Percentiles rank a stretch among this genome's conserved stretches.
Evolutionary conservation across 2,113 vertebrate genomes (phyloP).

Genomic region (Pomatostomus ruficeps): DNA sequence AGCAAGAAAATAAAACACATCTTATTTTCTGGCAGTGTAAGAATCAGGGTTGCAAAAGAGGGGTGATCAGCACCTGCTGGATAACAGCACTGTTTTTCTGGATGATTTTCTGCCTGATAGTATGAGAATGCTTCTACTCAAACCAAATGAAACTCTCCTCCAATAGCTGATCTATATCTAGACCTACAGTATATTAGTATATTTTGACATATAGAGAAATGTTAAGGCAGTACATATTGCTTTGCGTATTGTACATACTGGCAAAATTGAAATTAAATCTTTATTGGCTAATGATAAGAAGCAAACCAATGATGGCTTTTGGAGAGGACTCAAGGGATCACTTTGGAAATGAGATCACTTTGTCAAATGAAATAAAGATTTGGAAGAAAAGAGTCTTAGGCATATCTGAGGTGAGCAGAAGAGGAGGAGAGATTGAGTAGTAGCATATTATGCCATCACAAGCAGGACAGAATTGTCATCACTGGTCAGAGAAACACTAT

Average conservation of each 20-base stretch:
- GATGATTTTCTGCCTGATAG: not conserved
- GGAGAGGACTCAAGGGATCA: not conserved
- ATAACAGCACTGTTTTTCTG: not conserved
- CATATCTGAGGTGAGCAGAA: not conserved
- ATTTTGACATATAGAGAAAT: not conserved
- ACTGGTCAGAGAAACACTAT: not conserved
- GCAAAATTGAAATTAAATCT: not conserved
- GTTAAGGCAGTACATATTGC: not conserved
- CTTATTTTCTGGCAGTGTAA: not conserved
- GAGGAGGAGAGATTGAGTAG: not conserved
- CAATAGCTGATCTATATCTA: not conserved
- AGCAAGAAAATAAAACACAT: not conserved
- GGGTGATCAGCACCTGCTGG: not conserved
- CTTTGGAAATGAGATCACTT: not conserved
- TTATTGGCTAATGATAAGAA: not conserved
- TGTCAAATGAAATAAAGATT: not conserved
- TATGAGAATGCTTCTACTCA: not conserved
- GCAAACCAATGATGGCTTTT: not conserved
- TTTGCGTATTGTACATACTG: not conserved
- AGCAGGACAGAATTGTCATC: not conserved
- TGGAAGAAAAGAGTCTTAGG: not conserved
- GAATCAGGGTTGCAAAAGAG: not conserved
- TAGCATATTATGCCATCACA: not conserved
- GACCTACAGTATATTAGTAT: not conserved
- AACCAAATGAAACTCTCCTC: not conserved